Conservation (phyloP, 2,797 vertebrate species). For the Semaprochilodus insignis region DNA sequence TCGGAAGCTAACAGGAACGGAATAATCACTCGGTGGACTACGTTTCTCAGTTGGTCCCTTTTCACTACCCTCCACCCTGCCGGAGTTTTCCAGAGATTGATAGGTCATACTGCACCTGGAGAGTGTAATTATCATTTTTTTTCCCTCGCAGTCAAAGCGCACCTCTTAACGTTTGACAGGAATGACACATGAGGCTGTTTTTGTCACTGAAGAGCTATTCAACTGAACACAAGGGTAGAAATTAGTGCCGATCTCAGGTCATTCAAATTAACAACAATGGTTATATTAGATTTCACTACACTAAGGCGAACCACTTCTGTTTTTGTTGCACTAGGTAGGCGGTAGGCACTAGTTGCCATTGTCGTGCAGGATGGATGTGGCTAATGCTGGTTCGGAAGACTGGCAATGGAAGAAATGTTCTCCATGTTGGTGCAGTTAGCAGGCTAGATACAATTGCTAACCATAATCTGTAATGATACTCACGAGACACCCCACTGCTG, state of each 20-base stretch:
- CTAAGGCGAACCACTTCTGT: too few relatives aligned
- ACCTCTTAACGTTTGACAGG: not conserved
- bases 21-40: not conserved
- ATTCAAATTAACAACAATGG: not conserved
- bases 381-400: too few relatives aligned
- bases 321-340: too few relatives aligned
- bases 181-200: not conserved
- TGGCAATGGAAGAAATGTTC: too few relatives aligned
- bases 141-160: not conserved
- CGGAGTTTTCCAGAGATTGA: not conserved
- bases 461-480: too few relatives aligned
- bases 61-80: not conserved
- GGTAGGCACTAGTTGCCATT: too few relatives aligned
- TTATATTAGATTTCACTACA: too few relatives aligned
- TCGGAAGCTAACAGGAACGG: not conserved
- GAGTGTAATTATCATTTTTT: not conserved
- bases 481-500: too few relatives aligned
- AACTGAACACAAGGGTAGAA: not conserved
- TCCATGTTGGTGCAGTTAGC: too few relatives aligned
- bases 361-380: too few relatives aligned
- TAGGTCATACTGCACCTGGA: not conserved
- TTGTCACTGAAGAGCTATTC: not conserved
- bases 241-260: not conserved
- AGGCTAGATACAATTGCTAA: too few relatives aligned
- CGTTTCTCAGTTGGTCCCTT: not conserved